phyloP scores from a whole-genome alignment of 1,140 invertebrate genomes.

The Arctopsyche grandis region DNA sequence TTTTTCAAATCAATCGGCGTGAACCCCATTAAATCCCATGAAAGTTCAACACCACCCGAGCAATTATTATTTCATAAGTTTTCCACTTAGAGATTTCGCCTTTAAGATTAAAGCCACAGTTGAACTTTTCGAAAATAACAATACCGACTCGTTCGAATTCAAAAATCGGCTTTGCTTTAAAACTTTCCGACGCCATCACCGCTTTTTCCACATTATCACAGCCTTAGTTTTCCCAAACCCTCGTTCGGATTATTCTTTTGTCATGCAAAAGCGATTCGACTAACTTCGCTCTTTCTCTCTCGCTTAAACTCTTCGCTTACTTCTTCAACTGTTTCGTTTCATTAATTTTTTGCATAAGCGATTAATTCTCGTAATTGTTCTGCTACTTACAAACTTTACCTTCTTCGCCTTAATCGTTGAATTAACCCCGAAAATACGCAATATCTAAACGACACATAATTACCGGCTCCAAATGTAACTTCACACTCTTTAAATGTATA shows the following conservation, averaged over 20 bases:
- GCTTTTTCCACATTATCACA: constrained; percentile 25
- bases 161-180: constrained; percentile 48
- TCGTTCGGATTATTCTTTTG: constrained; percentile 24
- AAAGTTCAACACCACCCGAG: constrained; percentile 35
- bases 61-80: constrained; percentile 51
- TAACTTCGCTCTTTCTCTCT: background rate
- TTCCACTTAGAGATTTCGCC: constrained; percentile 44
- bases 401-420: no score
- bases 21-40: background rate
- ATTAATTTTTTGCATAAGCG: constrained; percentile 24
- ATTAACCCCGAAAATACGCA: no score
- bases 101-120: constrained; percentile 49
- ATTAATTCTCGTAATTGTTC: background rate
- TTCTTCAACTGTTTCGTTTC: constrained; percentile 8
- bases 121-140: constrained; percentile 50
- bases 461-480: no score
- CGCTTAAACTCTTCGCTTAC: background rate
- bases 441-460: no score
- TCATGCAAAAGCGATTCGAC: constrained; percentile 27
- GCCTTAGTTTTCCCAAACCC: constrained; percentile 13
- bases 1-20: no score
- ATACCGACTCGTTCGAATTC: constrained; percentile 42
- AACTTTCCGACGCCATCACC: constrained; percentile 36
- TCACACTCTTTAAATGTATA: no score
- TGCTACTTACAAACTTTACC: background rate